A percentile compares a stretch with the other conserved stretches of the same genome.
Evolutionary conservation across 2,797 vertebrate genomes (phyloP).

Genomic region (Lagorchestes hirsutus): DNA sequence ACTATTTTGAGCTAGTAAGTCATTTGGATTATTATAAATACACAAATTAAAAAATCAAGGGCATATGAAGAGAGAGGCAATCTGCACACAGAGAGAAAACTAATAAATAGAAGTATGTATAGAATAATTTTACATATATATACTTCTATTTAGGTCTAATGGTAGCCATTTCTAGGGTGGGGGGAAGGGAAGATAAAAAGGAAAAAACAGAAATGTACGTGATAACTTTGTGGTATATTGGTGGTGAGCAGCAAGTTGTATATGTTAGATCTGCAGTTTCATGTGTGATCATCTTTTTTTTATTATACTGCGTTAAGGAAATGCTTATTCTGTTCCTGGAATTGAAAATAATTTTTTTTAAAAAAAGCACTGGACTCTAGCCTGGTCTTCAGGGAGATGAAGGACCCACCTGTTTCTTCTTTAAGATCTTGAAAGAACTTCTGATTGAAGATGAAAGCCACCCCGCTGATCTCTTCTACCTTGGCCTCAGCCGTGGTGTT

Average conservation of each 20-base stretch:
- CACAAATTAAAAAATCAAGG: neutral
- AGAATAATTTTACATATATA: neutral
- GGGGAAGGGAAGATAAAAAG: neutral
- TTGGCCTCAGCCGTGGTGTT: constrained; percentile 98
- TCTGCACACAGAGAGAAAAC: neutral
- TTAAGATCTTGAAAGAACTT: constrained; percentile 99
- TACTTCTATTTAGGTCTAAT: neutral
- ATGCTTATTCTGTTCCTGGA: neutral
- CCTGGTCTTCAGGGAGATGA: constrained; percentile 34
- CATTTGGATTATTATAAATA: neutral
- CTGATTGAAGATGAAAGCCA: constrained; percentile 99
- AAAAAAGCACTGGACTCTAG: neutral
- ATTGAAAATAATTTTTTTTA: neutral
- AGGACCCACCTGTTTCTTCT: constrained; percentile 93
- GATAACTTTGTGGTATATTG: neutral
- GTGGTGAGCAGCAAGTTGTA: neutral
- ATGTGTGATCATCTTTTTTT: neutral
- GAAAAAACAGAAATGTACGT: neutral
- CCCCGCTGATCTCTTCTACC: constrained; percentile 98
- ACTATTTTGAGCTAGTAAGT: neutral
- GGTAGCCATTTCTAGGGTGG: neutral
- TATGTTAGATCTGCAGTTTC: neutral
- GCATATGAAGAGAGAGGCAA: neutral
- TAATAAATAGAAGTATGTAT: neutral
- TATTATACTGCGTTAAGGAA: neutral